Percentiles rank a stretch among this genome's conserved stretches.
Evolutionary conservation across 1,140 invertebrate species (phyloP).

Genomic region (Frieseomelitta varia): DNA sequence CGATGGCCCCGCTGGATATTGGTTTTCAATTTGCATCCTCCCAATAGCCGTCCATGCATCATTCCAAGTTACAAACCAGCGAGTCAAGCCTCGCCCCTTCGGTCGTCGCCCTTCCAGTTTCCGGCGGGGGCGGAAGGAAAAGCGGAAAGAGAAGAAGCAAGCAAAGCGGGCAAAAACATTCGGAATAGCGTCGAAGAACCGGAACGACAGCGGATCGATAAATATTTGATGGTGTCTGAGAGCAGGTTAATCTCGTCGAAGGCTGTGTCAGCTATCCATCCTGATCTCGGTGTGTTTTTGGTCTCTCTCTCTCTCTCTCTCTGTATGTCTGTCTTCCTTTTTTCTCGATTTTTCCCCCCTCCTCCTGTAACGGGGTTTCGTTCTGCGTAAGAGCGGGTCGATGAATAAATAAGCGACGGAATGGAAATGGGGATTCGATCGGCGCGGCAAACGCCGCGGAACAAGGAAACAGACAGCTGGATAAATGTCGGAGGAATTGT

Average conservation of each 20-base stretch:
- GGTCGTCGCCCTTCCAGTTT: background rate
- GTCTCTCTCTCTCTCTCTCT: background rate
- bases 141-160: background rate
- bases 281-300: slow-evolving; percentile 6
- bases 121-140: background rate
- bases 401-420: slow-evolving; percentile 34
- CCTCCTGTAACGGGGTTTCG: background rate
- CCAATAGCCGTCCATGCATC: slow-evolving; percentile 68
- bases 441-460: background rate
- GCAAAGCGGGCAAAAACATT: slow-evolving; percentile 28
- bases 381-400: background rate
- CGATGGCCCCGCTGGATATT: slow-evolving; percentile 58
- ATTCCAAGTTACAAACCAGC: slow-evolving; percentile 66
- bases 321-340: no score
- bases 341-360: background rate
- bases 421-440: background rate
- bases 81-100: slow-evolving; percentile 21
- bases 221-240: slow-evolving; percentile 72
- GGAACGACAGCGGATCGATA: slow-evolving; percentile 52
- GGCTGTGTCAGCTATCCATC: slow-evolving; percentile 4
- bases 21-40: slow-evolving; percentile 75
- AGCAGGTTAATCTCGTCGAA: slow-evolving; percentile 69
- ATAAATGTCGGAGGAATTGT: slow-evolving; percentile 6
- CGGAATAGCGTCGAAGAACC: slow-evolving; percentile 4
- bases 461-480: background rate